A percentile compares a stretch with the other conserved stretches of the same genome.
phyloP scores from a whole-genome alignment of 1,140 invertebrate genomes.

The Lerema accius region DNA sequence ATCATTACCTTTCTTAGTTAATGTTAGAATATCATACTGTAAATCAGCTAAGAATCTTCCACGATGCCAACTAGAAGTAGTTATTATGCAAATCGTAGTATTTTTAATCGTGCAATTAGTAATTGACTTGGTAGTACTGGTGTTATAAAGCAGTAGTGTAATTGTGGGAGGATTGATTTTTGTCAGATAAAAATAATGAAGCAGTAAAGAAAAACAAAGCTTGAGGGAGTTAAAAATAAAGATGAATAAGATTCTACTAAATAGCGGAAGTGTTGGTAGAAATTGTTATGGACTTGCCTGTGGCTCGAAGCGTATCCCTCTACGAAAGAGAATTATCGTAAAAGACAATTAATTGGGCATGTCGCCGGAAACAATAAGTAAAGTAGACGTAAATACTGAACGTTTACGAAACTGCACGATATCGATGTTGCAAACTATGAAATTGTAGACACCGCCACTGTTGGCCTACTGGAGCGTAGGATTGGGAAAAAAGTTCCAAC shows the following conservation, averaged over 20 bases:
- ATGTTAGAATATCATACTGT: conserved; percentile 36
- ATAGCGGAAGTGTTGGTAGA: not conserved
- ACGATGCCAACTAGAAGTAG: conserved; percentile 14
- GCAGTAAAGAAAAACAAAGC: too few species aligned
- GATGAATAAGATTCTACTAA: not conserved
- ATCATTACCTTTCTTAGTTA: conserved; percentile 33
- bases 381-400: conserved; percentile 50
- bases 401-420: conserved; percentile 65
- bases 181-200: too few species aligned
- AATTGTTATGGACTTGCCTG: not conserved
- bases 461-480: conserved; percentile 75
- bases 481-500: conserved; percentile 76
- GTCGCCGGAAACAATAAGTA: conserved; percentile 57
- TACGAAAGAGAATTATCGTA: conserved; percentile 20
- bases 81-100: conserved; percentile 10
- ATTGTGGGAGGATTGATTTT: too few species aligned
- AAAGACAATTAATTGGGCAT: conserved; percentile 50
- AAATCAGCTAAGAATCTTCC: conserved; percentile 19
- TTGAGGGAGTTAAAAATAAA: conserved; percentile 5
- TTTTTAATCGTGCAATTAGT: conserved; percentile 14
- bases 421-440: conserved; percentile 70
- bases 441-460: conserved; percentile 66
- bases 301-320: conserved; percentile 1
- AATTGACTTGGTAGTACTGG: conserved; percentile 11
- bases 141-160: too few species aligned